These are phyloP conservation scores for Hexactinellida sp. DNA, from an alignment of 37 sponge, comb jelly and placozoan genomes.

Conservation along the genomic window DNA sequence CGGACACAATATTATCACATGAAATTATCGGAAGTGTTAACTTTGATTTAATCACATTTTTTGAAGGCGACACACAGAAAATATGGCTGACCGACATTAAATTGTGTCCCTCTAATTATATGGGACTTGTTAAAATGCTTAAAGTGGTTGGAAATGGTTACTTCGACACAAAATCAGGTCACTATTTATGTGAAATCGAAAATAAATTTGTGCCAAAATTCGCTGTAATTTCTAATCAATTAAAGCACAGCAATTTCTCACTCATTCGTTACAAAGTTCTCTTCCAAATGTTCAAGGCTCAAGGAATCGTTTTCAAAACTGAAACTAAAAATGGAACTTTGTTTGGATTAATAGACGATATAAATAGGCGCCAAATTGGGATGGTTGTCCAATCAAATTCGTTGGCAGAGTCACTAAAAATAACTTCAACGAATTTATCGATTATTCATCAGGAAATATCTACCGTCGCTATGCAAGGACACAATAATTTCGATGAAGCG, in stretches of 20 bases:
- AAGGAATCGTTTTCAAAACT: conserved; percentile 42
- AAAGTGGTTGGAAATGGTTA: conserved; percentile 57
- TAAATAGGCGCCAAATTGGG: conserved; percentile 49
- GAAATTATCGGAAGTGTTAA: conserved; percentile 76
- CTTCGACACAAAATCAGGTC: conserved; percentile 8
- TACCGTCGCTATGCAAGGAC: conserved; percentile 40
- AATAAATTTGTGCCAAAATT: conserved; percentile 20
- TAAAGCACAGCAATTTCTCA: conserved; percentile 68
- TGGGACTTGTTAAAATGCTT: conserved; percentile 29
- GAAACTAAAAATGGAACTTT: conserved; percentile 61
- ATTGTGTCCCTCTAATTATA: background rate
- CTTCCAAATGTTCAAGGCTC: conserved; percentile 91
- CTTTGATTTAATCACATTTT: conserved; percentile 78
- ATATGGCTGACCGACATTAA: background rate
- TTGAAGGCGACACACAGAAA: conserved; percentile 22
- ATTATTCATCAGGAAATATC: conserved; percentile 87
- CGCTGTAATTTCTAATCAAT: conserved; percentile 48
- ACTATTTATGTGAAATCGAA: background rate
- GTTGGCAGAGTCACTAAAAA: conserved; percentile 36
- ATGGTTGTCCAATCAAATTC: conserved; percentile 50
- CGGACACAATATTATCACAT: conserved; percentile 28
- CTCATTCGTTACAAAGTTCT: conserved; percentile 67
- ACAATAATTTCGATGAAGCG: conserved; percentile 64
- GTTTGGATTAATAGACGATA: conserved; percentile 59
- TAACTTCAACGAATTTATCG: conserved; percentile 44